These are phyloP conservation scores for Cinclus cinclus DNA, from an alignment of 2,113 vertebrate genomes.

Conservation along the genomic window DNA sequence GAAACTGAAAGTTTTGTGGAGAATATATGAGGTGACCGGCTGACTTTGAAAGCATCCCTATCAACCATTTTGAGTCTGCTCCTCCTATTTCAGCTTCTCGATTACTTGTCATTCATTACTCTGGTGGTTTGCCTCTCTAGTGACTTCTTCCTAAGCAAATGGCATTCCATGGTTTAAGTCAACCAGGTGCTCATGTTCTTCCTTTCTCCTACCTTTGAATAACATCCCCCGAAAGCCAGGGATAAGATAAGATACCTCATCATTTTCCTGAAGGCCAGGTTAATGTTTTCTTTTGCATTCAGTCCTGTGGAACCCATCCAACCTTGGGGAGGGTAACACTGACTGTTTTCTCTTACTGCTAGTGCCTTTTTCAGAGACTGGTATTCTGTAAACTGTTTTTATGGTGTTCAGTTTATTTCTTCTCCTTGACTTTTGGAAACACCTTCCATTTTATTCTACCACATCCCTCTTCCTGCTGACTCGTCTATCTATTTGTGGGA, in stretches of 20 bases:
- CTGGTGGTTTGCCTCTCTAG: constrained; percentile 26
- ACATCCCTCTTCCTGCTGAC: not conserved
- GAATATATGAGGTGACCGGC: constrained; percentile 45
- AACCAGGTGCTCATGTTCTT: constrained; percentile 49
- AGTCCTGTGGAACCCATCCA: constrained; percentile 15
- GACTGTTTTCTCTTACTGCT: constrained; percentile 8
- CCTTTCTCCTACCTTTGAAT: constrained; percentile 3
- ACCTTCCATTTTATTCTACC: not conserved
- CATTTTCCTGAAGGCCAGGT: not conserved
- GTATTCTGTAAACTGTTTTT: constrained; percentile 12
- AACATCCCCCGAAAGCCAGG: not conserved
- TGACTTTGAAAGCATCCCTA: constrained; percentile 52
- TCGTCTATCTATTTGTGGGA: constrained; percentile 1
- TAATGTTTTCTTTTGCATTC: constrained; percentile 29
- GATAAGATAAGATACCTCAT: constrained; percentile 36
- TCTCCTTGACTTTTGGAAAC: constrained; percentile 43
- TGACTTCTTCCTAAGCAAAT: constrained; percentile 35
- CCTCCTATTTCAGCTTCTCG: constrained; percentile 33
- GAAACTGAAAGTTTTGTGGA: constrained; percentile 41
- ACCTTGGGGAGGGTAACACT: not conserved
- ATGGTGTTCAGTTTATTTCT: constrained; percentile 30
- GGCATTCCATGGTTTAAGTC: constrained; percentile 42
- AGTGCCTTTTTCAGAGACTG: not conserved
- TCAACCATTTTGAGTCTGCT: constrained; percentile 38
- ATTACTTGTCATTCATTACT: not conserved